Base-by-base conservation (phyloP, 2,797 vertebrate species). In the Ambastaia sidthimunki region DNA sequence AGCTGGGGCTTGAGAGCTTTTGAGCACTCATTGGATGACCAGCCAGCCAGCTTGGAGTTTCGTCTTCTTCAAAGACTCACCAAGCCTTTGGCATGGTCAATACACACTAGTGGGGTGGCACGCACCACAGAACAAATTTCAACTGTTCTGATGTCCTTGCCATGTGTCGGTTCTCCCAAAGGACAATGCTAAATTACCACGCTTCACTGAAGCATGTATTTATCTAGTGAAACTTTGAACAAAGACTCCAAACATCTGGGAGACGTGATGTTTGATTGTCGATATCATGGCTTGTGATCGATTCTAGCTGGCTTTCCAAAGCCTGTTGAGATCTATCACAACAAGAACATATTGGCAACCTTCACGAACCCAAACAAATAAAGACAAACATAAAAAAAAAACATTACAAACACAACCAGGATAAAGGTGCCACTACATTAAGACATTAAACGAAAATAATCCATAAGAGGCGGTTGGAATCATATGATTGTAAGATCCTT, bases 1-100 rank as follows among this genome's bases (percentile, higher is more conserved):
- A 73, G 80, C 74, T 67, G 80, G 50, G 74, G 37, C 57, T 50
- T 7, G 19, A 59, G 62, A 54, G 52, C 23, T 62, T 37, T 59
- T 77, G 69, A 71, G 70, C 68, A 62, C 21, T 31, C 65, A 70
- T 54, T 10, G 19, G 28, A 54, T 62, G 15, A 31, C 25, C 2
- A 11, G 47, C 28, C 37, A 16, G 76, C 16, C 16, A 65, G 48
- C 48, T 6, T 21, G 2, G 18, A 60, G 47, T 72, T 72, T 72
- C 50, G 31, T 16, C 21, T 25, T 18, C 19, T 21, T 55, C 48
- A 48, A 70, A 60, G 50, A 68, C 68, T 71, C 52, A 19, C 13
- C 28, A 78, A 37, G 25, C 67, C 41, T 70, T 16, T 78, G 76
- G 55, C 67, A 66, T 23, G 55, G 67, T 18, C 55, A 62, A 13